Conservation (phyloP, 2,797 vertebrate species). For the Tiaroga cobitis region DNA sequence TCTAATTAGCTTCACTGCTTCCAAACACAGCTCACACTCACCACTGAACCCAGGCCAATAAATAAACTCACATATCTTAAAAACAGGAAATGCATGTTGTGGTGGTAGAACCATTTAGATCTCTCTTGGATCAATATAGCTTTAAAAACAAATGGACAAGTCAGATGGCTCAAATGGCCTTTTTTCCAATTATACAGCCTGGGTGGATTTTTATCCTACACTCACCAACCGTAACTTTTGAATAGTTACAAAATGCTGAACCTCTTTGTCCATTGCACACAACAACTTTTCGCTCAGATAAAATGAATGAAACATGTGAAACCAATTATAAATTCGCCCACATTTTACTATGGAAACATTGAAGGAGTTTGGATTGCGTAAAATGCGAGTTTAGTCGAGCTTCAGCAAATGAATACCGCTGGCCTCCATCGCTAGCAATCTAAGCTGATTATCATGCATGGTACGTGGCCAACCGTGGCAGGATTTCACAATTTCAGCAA, state of each 20-base stretch:
- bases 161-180: constrained; percentile 76
- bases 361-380: constrained; percentile 10
- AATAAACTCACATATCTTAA: constrained; percentile 75
- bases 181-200: constrained; percentile 80
- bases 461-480: neutral
- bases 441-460: constrained; percentile 40
- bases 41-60: constrained; percentile 71
- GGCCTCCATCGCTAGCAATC: constrained; percentile 14
- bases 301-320: constrained; percentile 40
- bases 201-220: constrained; percentile 74
- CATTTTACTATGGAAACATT: constrained; percentile 29
- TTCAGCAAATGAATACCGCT: constrained; percentile 3
- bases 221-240: constrained; percentile 65
- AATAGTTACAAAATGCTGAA: constrained; percentile 63
- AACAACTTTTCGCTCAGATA: constrained; percentile 8
- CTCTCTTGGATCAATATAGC: constrained; percentile 77
- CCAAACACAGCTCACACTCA: constrained; percentile 71
- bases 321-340: neutral
- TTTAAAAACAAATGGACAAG: constrained; percentile 82
- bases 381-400: constrained; percentile 32
- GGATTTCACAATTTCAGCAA: constrained; percentile 51
- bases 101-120: constrained; percentile 79
- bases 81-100: constrained; percentile 79
- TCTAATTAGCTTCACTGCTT: constrained; percentile 62
- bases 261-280: constrained; percentile 52